Percentiles rank a stretch among this genome's conserved stretches.
These are phyloP conservation scores for Benitochromis conjunctus DNA, from an alignment of 2,113 vertebrate species.

Conservation along the genomic window DNA sequence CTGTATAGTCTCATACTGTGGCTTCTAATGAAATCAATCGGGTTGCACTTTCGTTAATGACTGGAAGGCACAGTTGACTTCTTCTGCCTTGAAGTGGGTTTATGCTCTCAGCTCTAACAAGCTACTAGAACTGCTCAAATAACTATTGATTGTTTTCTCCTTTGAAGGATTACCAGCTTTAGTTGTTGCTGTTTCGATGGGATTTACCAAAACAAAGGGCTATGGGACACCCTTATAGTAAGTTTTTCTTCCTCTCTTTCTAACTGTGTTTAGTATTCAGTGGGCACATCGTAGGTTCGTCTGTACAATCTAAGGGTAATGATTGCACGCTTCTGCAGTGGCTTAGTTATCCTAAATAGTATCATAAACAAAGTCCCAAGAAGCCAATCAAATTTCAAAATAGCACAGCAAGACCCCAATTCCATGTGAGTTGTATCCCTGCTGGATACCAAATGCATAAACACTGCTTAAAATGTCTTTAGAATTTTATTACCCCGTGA, in stretches of 20 bases:
- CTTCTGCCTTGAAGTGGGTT: constrained; percentile 2
- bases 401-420: constrained; percentile 59
- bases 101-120: background rate
- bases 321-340: constrained; percentile 19
- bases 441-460: constrained; percentile 63
- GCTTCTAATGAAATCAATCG: constrained; percentile 24
- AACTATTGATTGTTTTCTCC: constrained; percentile 59
- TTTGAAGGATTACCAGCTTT: constrained; percentile 92
- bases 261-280: background rate
- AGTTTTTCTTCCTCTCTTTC: constrained; percentile 52
- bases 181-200: constrained; percentile 98
- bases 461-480: constrained; percentile 71
- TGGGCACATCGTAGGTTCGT: background rate
- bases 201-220: constrained; percentile 99
- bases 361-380: constrained; percentile 55
- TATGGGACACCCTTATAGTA: constrained; percentile 98
- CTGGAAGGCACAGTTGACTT: constrained; percentile 3
- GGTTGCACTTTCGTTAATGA: constrained; percentile 42
- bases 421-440: constrained; percentile 63
- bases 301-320: constrained; percentile 15
- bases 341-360: constrained; percentile 41
- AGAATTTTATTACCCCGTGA: constrained; percentile 55
- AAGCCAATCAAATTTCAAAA: constrained; percentile 60
- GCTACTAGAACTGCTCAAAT: constrained; percentile 3
- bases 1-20: background rate